These are phyloP conservation scores for Yponomeuta cagnagella DNA, from an alignment of 2,888 invertebrate species.

Conservation along the genomic window DNA sequence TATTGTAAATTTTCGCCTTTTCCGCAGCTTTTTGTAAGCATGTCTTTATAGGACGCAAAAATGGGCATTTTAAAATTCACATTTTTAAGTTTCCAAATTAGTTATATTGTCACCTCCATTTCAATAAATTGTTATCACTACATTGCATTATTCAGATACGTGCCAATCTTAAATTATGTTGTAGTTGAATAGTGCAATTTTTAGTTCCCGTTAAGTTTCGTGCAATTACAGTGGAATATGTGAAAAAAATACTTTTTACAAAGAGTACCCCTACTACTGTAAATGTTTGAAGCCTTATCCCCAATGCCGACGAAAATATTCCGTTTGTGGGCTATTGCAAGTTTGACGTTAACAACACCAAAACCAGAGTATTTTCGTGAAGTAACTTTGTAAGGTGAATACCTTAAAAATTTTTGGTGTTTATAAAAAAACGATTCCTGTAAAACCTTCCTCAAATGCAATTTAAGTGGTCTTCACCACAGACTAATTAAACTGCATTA, in stretches of 20 bases:
- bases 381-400: too few relatives aligned
- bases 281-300: too few relatives aligned
- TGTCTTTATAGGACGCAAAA: constrained; percentile 42
- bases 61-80: constrained; percentile 66
- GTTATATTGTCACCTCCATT: constrained; percentile 58
- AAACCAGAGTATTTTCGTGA: too few relatives aligned
- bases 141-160: constrained; percentile 7
- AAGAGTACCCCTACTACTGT: too few relatives aligned
- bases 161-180: neutral
- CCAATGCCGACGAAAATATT: too few relatives aligned
- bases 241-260: neutral
- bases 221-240: neutral
- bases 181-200: neutral
- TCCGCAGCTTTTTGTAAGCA: constrained; percentile 35
- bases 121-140: constrained; percentile 43
- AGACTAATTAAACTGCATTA: too few relatives aligned
- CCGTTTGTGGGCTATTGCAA: too few relatives aligned
- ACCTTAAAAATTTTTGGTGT: too few relatives aligned
- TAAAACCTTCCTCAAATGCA: too few relatives aligned
- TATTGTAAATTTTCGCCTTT: constrained; percentile 45
- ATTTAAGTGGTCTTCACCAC: too few relatives aligned
- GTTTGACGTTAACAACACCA: too few relatives aligned
- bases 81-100: constrained; percentile 24
- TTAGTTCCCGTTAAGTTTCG: neutral
- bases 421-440: too few relatives aligned